Base-by-base conservation (phyloP, 2,113 vertebrate genomes). In the Notothenia coriiceps region DNA sequence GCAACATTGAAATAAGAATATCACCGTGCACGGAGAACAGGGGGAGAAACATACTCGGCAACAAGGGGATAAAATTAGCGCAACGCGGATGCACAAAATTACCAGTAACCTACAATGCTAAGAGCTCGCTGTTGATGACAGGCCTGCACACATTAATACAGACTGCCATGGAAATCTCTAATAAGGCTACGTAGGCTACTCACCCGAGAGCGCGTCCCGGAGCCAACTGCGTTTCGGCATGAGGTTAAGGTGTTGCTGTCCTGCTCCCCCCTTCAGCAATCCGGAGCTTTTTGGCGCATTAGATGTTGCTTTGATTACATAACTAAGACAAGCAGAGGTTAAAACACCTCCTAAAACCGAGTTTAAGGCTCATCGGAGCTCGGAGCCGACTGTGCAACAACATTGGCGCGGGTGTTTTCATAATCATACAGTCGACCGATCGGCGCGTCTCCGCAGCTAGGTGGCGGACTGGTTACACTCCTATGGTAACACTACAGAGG, bases 331-430 rank as follows among this genome's bases (percentile, higher is more conserved):
- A 51, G 70, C 67, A 77, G 82, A 89, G 84, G 83, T 89, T 79
- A 76, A 83, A 86, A 86, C 88, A 86, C 82, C 92, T 69, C 86
- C 80, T 50, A 73, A 84, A 85, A 73, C 44, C 90, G 82, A 93
- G 84, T 91, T 91, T 87, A 63, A 65, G 80, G 73, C 77, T 76
- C 89, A 72, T 78, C 84, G 5, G 90, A 86, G 85, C 85, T 83
- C 89, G 12, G 82, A 85, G 80, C 86, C 81, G 17, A 29, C 78
- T 76, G 87, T 84, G 89, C 89, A 88, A 88, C 90, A 91, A 92
- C 92, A 91, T 91, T 89, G 87, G 91, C 93, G 93, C 91, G 92
- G 91, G 86, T 92, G 93, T 93, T 93, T 93, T 94, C 86, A 91
- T 91, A 91, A 88, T 91, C 88, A 46, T 50, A 79, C 87, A 84